Base-by-base conservation (phyloP, 2,797 vertebrate species). In the Crotalus adamanteus region DNA sequence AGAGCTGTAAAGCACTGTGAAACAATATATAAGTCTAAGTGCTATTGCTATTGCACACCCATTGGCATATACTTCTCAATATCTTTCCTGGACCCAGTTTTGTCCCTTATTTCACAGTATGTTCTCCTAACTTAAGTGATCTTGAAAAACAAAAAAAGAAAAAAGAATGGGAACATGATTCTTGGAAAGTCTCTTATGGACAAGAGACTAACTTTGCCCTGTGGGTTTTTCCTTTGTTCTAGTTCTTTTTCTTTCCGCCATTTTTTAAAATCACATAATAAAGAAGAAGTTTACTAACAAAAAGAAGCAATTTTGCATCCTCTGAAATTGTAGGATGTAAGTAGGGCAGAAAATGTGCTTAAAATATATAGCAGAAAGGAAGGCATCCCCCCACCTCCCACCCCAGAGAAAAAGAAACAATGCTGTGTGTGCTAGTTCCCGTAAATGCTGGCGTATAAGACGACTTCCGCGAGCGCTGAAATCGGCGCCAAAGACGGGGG, bases 281-380 rank as follows among this genome's bases (percentile, higher is more conserved):
- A 83, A 25, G 73, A 78, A 73, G 65, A 78, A 78, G 37, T 20
- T 83, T 83, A 47, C 37, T 83, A 83, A 47, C 37, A 83, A 47
- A 83, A 83, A 78, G 73, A 12, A 83, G 73, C 73, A 25, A 83
- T 83, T 83, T 47, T 83, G 4, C 37, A 47, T 83, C 37, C 47
- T 83, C 73, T 83, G 73, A 47, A 83, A 47, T 47, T 47, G 73
- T 47, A 83, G 37, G 20, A 4, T 83, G 37, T 47, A 83, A 47
- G 37, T 47, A 83, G 73, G 42, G 37, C 73, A 83, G 73, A 92
- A 93, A 95, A 83, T 83, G 37, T 83, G 93, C 95, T 96, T 95
- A 94, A 96, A 96, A 83, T 83, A 83, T 83, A 47, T 5, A 47
- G 73, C 73, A 83, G 37, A 83, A 47, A 83, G 73, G 9, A 83